Evolutionary conservation across 2,888 invertebrate genomes (phyloP).

Genomic region (Mimumesa dahlbomi): DNA sequence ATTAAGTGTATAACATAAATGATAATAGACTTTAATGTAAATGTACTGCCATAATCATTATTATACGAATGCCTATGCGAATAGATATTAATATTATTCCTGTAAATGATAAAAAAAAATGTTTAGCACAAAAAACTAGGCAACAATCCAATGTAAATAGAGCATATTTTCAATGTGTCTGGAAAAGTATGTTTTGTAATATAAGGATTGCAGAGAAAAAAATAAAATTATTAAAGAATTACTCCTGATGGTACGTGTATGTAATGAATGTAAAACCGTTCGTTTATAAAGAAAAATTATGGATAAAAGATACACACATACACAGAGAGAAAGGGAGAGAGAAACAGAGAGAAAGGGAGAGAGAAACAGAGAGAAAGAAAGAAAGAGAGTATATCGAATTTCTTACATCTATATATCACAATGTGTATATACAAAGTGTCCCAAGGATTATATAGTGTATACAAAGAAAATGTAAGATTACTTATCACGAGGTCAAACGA

Average conservation of each 20-base stretch:
- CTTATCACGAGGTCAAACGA: too few relatives aligned
- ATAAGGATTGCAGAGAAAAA: conserved; percentile 79
- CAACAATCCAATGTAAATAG: conserved; percentile 79
- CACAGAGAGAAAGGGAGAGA: too few relatives aligned
- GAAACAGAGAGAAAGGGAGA: too few relatives aligned
- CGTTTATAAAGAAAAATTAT: neutral
- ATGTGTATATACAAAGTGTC: too few relatives aligned
- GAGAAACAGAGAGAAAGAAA: too few relatives aligned
- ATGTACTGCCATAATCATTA: conserved; percentile 80
- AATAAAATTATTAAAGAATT: conserved; percentile 76
- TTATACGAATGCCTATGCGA: conserved; percentile 77
- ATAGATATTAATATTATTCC: conserved; percentile 76
- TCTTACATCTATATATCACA: too few relatives aligned
- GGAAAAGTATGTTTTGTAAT: conserved; percentile 80
- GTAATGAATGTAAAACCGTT: conserved; percentile 2
- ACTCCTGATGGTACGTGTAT: conserved; percentile 25
- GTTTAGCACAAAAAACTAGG: conserved; percentile 65
- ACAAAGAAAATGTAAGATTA: too few relatives aligned
- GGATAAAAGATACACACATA: too few relatives aligned
- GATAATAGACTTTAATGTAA: conserved; percentile 79
- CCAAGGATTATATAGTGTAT: too few relatives aligned
- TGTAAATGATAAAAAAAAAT: conserved; percentile 76
- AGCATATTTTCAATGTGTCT: conserved; percentile 80
- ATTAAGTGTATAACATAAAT: conserved; percentile 65
- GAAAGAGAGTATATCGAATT: too few relatives aligned